A percentile compares a stretch with the other conserved stretches of the same genome.
These are phyloP conservation scores for Rhegmatorhina hoffmannsi DNA, from an alignment of 2,113 vertebrate species.

Conservation along the genomic window DNA sequence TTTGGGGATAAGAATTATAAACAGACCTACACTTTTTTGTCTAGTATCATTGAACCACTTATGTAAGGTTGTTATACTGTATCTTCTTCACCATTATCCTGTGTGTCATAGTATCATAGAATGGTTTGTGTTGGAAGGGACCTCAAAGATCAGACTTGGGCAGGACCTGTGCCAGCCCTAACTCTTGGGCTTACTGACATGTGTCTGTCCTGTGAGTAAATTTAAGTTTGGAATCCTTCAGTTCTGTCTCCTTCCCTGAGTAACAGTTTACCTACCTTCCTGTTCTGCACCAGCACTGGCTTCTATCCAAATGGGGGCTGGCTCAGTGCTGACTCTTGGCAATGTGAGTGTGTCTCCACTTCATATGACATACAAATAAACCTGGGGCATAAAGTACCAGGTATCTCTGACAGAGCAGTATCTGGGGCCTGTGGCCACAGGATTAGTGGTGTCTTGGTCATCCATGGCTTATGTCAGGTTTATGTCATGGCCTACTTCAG, in stretches of 20 bases:
- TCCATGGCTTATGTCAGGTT: not conserved
- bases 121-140: not conserved
- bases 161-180: not conserved
- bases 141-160: not conserved
- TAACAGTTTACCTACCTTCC: not conserved
- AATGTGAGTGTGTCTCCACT: not conserved
- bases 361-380: not conserved
- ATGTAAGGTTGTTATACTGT: not conserved
- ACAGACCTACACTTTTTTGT: not conserved
- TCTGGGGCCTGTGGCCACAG: not conserved
- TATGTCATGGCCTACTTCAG: not conserved
- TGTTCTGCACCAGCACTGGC: not conserved
- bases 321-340: not conserved
- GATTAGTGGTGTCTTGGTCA: not conserved
- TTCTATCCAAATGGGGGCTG: fast-evolving
- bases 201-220: not conserved
- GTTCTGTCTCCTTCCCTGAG: not conserved
- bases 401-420: not conserved
- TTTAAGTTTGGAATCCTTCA: not conserved
- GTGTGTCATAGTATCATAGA: not conserved
- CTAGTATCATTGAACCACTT: not conserved
- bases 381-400: not conserved
- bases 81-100: not conserved
- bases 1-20: not conserved
- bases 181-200: not conserved